Evolutionary conservation across 2,113 vertebrate species (phyloP), one percentile per base, ranked within the genome.

Genomic region (Noturus placidus): DNA sequence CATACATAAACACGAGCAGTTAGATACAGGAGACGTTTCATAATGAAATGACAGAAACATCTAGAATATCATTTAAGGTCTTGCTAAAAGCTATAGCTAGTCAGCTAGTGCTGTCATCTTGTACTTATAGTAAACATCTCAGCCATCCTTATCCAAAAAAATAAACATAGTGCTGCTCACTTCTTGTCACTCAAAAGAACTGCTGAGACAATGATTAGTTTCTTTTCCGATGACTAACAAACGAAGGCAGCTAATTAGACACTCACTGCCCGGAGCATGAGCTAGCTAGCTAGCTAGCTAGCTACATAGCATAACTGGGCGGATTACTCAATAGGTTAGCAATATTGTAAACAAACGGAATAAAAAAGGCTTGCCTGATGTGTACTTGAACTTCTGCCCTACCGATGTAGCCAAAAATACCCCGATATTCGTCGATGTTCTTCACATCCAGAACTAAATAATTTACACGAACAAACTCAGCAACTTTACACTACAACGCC

Each of bases 401-500:
- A 69, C 13, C 87, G 81, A 82, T 76, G 84, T 86, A 80, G 69
- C 27, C 82, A 35, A 81, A 82, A 27, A 25, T 0, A 76, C 85
- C 42, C 42, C 42, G 67, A 83, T n/a, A 79, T 10, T 59, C 25
- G 59, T 38, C 77, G 82, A 63, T 61, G 46, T 35, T 80, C 10
- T 50, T 54, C 19, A 46, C 82, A n/a, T 54, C 69, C 10, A 57
- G 20, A 17, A 11, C 38, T 7, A 11, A 13, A 52, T 38, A 67
- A 78, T 5, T 27, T 5, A 22, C 35, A 59, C 0, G 4, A 46
- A 33, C 38, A 54, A 70, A 57, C 27, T 42, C 30, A 56, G 15
- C 63, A 69, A 67, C 76, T 88, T 86, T 61, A 90, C 92, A 93
- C 92, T 93, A 93, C 92, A 93, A 93, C 93, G 95, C 93, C 94